Percentiles rank a stretch among this genome's conserved stretches.
Conservation (phyloP, 1,140 invertebrate genomes). For the Cydia amplana region DNA sequence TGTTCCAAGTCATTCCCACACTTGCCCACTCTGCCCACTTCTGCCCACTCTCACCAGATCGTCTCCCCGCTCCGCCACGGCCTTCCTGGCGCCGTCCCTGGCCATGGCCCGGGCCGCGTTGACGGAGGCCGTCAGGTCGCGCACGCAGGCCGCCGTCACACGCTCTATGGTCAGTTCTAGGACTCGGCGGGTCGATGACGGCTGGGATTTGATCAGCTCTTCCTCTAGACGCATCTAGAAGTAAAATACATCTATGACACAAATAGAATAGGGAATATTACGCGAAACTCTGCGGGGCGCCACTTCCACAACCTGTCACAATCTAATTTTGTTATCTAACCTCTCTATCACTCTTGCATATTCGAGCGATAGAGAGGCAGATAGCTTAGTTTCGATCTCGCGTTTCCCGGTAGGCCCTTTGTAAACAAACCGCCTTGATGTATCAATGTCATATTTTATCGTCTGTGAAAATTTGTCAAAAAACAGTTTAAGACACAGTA, state of each 20-base stretch:
- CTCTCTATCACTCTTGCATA: too few species aligned
- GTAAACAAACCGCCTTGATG: too few species aligned
- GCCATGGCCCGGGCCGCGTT: slow-evolving; percentile 34
- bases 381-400: too few species aligned
- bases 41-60: neutral
- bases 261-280: too few species aligned
- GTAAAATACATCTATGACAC: neutral
- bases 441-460: too few species aligned
- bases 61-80: slow-evolving; percentile 30
- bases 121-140: slow-evolving; percentile 45
- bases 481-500: too few species aligned
- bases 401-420: too few species aligned
- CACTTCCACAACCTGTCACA: too few species aligned
- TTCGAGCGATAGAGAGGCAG: too few species aligned
- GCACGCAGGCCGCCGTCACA: slow-evolving; percentile 52
- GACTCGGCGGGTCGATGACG: slow-evolving; percentile 59
- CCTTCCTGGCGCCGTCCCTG: slow-evolving; percentile 35
- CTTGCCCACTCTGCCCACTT: slow-evolving; percentile 12
- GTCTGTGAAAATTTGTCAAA: too few species aligned
- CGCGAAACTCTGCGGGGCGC: too few species aligned
- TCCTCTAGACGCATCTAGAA: slow-evolving; percentile 62
- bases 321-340: too few species aligned
- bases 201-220: slow-evolving; percentile 62
- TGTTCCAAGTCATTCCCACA: neutral
- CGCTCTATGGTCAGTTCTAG: slow-evolving; percentile 63